These are phyloP conservation scores for Hemiscyllium ocellatum DNA, from an alignment of 2,113 vertebrate species.

Conservation along the genomic window DNA sequence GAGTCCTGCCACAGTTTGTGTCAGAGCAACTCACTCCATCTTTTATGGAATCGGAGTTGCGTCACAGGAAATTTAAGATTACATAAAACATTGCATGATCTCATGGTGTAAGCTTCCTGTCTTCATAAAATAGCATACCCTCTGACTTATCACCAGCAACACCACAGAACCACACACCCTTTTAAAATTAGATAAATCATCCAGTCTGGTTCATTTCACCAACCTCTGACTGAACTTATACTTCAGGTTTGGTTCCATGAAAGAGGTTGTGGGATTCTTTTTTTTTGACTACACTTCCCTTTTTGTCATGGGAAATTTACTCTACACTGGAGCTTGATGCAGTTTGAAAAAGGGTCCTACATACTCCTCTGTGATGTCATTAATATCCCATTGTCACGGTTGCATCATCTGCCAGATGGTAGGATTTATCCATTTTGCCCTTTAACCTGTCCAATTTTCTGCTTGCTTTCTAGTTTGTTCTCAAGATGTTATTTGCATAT, in stretches of 20 bases:
- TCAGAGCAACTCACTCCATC: background rate
- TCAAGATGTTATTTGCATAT: background rate
- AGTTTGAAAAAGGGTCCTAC: background rate
- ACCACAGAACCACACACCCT: background rate
- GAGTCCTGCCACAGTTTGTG: background rate
- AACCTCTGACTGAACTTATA: background rate
- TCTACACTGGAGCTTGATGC: background rate
- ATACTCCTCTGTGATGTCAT: background rate
- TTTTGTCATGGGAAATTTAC: background rate
- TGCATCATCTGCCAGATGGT: background rate
- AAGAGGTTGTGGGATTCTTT: background rate
- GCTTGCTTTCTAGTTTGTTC: background rate
- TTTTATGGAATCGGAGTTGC: background rate
- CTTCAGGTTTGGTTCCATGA: background rate
- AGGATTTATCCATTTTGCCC: background rate
- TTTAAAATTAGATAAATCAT: background rate
- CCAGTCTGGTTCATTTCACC: background rate
- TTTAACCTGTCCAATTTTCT: background rate
- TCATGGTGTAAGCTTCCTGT: background rate
- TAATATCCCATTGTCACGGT: background rate
- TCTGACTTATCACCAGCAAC: background rate
- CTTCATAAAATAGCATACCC: background rate
- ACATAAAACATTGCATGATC: background rate
- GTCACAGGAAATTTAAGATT: background rate
- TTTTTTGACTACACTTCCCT: background rate